Evolutionary conservation across 1,140 invertebrate species (phyloP), one percentile per base, ranked within the genome.

Genomic region (Cotesia typhae): DNA sequence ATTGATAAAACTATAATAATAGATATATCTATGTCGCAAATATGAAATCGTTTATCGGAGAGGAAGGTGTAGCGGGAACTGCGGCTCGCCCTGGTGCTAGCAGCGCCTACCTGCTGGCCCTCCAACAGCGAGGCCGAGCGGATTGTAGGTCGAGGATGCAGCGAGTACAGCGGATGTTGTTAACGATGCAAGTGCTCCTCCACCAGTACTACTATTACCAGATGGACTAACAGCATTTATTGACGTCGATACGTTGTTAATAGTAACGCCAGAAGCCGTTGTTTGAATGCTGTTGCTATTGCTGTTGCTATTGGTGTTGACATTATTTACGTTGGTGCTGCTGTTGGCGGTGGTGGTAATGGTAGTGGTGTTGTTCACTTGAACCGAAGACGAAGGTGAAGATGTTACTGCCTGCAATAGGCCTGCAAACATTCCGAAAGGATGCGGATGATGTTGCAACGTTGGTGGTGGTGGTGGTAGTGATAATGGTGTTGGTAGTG

Each of bases 61-160:
- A 53, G 85, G 83, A 82, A 79, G 83, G 82, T 85, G 85, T 85
- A 84, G 84, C 84, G 80, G 85, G 84, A 86, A 87, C 85, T 78
- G 82, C 84, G 84, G 84, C 85, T 83, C 84, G 85, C 81, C 81
- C 83, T 83, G 79, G 79, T 85, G 81, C 83, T 85, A 85, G 84
- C 83, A 82, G 81, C 87, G 88, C 89, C 89, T 92, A 92, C 92
- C 92, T 91, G 91, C 90, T 88, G 92, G 92, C 78, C 86, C 86
- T 86, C 90, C 92, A 77, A 92, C 91, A 83, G 92, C 92, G 78
- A 94, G 90, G 82, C 92, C 92, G 78, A 94, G 90, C 77, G 93
- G 94, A 89, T 92, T 95, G 90, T 94, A 95, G 63, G 90, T 90
- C 72, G 93, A 92, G 72, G 92, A 91, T 57, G 85, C 86, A 70